Base-by-base conservation (phyloP, 1,140 invertebrate genomes). In the Drosophila chauvacae region DNA sequence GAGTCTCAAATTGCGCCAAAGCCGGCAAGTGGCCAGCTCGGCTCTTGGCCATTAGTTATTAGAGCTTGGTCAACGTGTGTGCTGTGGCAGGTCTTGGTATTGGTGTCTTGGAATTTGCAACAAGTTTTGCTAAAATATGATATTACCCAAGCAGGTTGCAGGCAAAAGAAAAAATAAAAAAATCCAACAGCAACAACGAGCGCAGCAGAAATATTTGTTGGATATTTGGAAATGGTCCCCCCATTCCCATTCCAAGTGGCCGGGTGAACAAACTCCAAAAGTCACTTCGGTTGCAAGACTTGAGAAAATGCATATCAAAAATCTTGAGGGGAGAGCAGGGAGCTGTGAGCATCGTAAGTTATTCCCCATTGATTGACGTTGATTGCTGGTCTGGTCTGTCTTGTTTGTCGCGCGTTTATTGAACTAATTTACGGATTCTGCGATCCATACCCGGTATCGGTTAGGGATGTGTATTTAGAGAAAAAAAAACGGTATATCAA, bases 111-210 rank as follows among this genome's bases (percentile, higher is more conserved):
- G 77, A 79, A 80, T 82, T 87, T 87, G 81, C 76, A 87, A 82
- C 83, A 77, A 87, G 83, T 87, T 86, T 87, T 79, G 80, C 80
- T 87, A 87, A 87, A 87, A 86, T 82, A 86, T 86, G 83, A 86
- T 86, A 81, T 86, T 87, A 86, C 83, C 79, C 75, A 82, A 86
- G 83, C 83, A 86, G 83, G 83, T 87, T 86, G 83, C 56, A 73
- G 73, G 53, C 62, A 56, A 56, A 16, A 47, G n/a, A 10, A 20
- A 44, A 44, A 45, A n/a, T n/a, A 45, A 45, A 16, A 7, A 37
- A 44, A 26, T 20, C 7, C 9, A 58, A 23, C 48, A 48, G 47
- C 26, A 37, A 39, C 41, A 50, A 35, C 41, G 28, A 70, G 41
- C 37, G 13, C 35, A 44, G 47, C 39, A 53, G 50, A 70, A 66